Evolutionary conservation across 2,888 invertebrate genomes (phyloP).

Genomic region (Molanna angustata): DNA sequence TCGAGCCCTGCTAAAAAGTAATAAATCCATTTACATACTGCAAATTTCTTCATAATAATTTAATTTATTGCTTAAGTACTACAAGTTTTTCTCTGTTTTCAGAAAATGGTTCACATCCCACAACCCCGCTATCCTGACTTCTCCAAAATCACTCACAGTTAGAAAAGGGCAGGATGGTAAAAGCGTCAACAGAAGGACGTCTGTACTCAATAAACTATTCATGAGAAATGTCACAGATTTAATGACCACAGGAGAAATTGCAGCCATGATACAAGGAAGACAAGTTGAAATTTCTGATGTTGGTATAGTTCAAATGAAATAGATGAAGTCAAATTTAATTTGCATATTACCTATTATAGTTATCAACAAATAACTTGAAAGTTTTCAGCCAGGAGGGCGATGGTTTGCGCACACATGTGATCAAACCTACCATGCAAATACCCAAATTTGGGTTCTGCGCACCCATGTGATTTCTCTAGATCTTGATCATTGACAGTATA

Average conservation of each 20-base stretch:
- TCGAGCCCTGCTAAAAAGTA: not conserved
- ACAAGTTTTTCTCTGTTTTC: slow-evolving; percentile 33
- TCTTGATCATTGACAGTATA: no score
- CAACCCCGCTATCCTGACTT: slow-evolving; percentile 20
- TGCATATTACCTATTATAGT: no score
- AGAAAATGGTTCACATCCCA: slow-evolving; percentile 45
- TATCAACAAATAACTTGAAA: no score
- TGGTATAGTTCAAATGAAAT: no score
- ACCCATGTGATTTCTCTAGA: no score
- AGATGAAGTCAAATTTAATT: no score
- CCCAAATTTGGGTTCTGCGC: no score
- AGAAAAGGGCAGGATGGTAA: slow-evolving; percentile 47
- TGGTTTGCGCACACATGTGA: no score
- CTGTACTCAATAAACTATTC: slow-evolving; percentile 75
- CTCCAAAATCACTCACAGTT: slow-evolving; percentile 42
- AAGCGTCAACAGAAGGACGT: slow-evolving; percentile 56
- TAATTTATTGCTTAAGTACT: no score
- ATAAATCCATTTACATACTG: not conserved
- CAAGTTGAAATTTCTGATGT: slow-evolving; percentile 74
- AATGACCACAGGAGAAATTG: slow-evolving; percentile 67
- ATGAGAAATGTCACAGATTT: slow-evolving; percentile 79
- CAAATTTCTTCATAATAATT: no score
- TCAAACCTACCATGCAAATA: no score
- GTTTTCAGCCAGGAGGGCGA: no score
- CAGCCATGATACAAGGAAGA: slow-evolving; percentile 46